Base-by-base conservation (phyloP, 1,140 invertebrate species). In the Nomia melanderi region DNA sequence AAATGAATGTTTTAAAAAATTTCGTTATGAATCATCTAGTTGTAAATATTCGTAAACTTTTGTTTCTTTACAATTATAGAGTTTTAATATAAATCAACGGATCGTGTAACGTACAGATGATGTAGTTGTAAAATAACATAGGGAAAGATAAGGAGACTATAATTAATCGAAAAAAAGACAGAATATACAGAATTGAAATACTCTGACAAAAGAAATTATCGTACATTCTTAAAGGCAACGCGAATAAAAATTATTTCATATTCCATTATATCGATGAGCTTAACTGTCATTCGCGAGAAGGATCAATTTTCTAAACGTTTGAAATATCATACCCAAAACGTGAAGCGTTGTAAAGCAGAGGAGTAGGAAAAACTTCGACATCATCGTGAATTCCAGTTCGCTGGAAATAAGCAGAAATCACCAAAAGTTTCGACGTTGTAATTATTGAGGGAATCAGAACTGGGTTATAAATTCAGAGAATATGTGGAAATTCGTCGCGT, bases 321-420 rank as follows among this genome's bases (percentile, higher is more conserved):
- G n/a, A 65, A 41, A 25, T 56, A 39, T 66, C 71, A 74, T 74
- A 74, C 71, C 71, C 27, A 74, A 53, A 56, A 74, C 62, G 27
- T 65, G 47, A 11, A 74, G 50, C 36, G 71, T 36, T 56, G 62
- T 39, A 50, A 54, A 74, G 62, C 71, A 74, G 14, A 74, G 53
- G n/a, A 74, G 31, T 14, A 74, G 31, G 36, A 74, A 41, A 66
- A 74, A 54, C 44, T 53, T 74, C 47, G 57, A 63, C 70, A 74
- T 74, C 36, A 66, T 74, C 27, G 14, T 23, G 50, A 56, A 31
- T 74, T 41, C 20, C 20, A 3, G 27, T 56, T 74, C 31, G 36
- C n/a, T 74, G 44, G 5, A 62, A 63, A 74, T 25, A 56, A 65
- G 23, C n/a, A 20, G 39, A 73, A 41, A 31, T 36, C 5, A 41